Base-by-base conservation (phyloP, 2,888 invertebrate species). In the Nemotelus nigrinus region DNA sequence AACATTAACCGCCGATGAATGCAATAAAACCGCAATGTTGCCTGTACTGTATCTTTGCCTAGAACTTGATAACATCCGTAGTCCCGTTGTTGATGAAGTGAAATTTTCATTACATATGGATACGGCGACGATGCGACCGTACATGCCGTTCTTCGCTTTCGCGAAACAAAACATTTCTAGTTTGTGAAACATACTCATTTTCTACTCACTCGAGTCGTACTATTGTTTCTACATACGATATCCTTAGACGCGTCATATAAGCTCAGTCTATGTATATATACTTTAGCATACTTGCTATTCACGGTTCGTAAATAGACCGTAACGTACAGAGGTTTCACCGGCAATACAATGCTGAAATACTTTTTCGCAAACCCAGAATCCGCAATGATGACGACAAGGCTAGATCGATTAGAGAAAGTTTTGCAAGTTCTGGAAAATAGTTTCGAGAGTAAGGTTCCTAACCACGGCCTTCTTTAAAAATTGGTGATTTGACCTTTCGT, bases 91-190 rank as follows among this genome's bases (percentile, higher is more conserved):
- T 70, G 70, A 70, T 55, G 70, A 55, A 70, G 70, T 70, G 55
- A 53, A 70, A 70, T 70, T 70, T 70, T 70, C 70, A 70, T 55
- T 70, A 70, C 53, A n/a, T 25, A 25, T 25, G 25, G 25, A 25
- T 25, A 25, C 25, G 25, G 25, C 25, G 25, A 25, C 25, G 25
- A 25, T 25, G 25, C 25, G 0, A 25, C 25, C 41, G 53, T 55
- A 55, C 53, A 70, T 53, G 55, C 10, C 55, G 43, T 41, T 63
- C 43, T 39, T 63, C 63, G 44, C 65, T 47, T 65, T n/a, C 45
- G 65, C 65, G 65, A 65, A 65, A 65, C 65, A 65, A 65, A 45
- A 65, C 65, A 65, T 10, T 25, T 65, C 65, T n/a, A 65, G 45
- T 65, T 65, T 63, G 41, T 63, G 41, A 63, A 63, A 5, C 1